A percentile compares a stretch with the other conserved stretches of the same genome.
Evolutionary conservation across 1,140 invertebrate genomes (phyloP).

Genomic region (Drosophila elegans): DNA sequence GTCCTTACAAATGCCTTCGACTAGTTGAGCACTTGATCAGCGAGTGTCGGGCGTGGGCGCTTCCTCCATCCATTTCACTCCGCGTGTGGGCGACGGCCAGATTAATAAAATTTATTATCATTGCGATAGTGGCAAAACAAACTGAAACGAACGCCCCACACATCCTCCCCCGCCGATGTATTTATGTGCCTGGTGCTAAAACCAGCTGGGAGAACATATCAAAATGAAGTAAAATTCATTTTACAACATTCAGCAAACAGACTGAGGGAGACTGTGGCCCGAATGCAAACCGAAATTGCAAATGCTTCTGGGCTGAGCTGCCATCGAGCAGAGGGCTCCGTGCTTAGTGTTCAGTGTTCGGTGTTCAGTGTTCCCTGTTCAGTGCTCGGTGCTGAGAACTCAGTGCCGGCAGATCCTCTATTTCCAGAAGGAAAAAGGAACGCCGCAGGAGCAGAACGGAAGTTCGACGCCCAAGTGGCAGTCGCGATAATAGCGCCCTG

Average conservation of each 20-base stretch:
- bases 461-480: slow-evolving; percentile 83
- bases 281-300: slow-evolving; percentile 69
- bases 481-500: slow-evolving; percentile 78
- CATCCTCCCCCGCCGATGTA: slow-evolving; percentile 48
- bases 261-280: slow-evolving; percentile 19
- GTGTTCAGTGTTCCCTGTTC: slow-evolving; percentile 34
- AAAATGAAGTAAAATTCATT: slow-evolving; percentile 84
- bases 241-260: slow-evolving; percentile 58
- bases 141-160: slow-evolving; percentile 59
- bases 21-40: slow-evolving; percentile 63
- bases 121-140: slow-evolving; percentile 72
- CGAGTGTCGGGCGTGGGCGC: slow-evolving; percentile 24
- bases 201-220: slow-evolving; percentile 77
- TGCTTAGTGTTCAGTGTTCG: slow-evolving; percentile 17
- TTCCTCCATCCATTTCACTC: slow-evolving; percentile 26
- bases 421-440: slow-evolving; percentile 1
- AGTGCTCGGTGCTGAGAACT: slow-evolving; percentile 34
- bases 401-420: slow-evolving; percentile 37
- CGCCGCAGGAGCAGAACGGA: slow-evolving; percentile 52
- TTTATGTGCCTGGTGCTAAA: slow-evolving; percentile 63
- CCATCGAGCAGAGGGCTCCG: slow-evolving; percentile 52
- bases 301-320: slow-evolving; percentile 64
- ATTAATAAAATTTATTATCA: slow-evolving; percentile 84
- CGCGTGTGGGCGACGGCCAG: slow-evolving; percentile 56
- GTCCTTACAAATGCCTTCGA: slow-evolving; percentile 64